Evolutionary conservation across 2,797 vertebrate genomes (phyloP), one percentile per base, ranked within the genome.

Genomic region (Sarcoramphus papa): DNA sequence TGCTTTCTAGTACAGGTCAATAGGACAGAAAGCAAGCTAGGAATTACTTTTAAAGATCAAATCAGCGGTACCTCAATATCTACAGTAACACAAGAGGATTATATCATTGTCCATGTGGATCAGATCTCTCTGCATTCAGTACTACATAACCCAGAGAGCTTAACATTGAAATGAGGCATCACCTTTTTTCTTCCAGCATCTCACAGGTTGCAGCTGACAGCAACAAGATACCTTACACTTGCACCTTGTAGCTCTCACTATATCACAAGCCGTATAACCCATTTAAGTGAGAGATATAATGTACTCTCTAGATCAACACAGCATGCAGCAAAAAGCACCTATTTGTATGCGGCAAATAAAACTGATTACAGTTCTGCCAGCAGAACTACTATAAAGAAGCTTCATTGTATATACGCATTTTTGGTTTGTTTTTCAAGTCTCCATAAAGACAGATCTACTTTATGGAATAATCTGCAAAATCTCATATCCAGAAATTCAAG

Each of bases 251-350:
- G 43, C 15, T 40, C 35, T 60, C 74, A 37, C 45, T 56, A 12
- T 23, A 72, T 18, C 2, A 1, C 17, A 30, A 50, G 2, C 0
- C 1, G 0, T 33, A n/a, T 10, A 92, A 48, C 8, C 7, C 47
- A 23, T n/a, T 68, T 40, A 65, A 91, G 54, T 31, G 24, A 86
- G 33, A 75, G n/a, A 76, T 57, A 50, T 1, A 53, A 37, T 1
- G 9, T n/a, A 60, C 9, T 73, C 41, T 35, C 62, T 47, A 59
- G 69, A 87, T 57, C 35, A 91, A 50, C 5, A 54, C 27, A 90
- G 30, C 27, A 77, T 3, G 19, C 23, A 77, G 45, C 24, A 88
- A 30, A 81, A 80, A 63, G 11, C 13, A 62, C 10, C 6, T 82
- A 45, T 11, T 19, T 40, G 11, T 41, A 53, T 2, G 19, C 3